phyloP scores from a whole-genome alignment of 2,888 invertebrate genomes.

The Syrphus vitripennis region DNA sequence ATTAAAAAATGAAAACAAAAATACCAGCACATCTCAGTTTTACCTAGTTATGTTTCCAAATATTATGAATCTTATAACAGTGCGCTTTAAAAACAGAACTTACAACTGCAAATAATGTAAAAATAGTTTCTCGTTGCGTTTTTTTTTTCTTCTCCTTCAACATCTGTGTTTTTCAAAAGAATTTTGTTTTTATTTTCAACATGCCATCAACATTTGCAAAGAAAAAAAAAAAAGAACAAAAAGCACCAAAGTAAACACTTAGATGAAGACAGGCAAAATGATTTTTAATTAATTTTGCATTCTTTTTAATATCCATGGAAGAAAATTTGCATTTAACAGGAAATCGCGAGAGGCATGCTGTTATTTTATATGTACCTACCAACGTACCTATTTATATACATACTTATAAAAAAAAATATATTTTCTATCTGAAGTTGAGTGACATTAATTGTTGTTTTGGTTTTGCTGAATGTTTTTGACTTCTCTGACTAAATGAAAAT shows the following conservation, averaged over 20 bases:
- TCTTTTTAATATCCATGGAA: neutral
- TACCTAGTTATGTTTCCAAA: neutral
- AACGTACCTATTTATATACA: neutral
- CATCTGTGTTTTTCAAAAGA: neutral
- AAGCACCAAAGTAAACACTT: conserved; percentile 14
- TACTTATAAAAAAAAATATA: too few relatives aligned
- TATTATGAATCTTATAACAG: conserved; percentile 14
- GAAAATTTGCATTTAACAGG: conserved; percentile 1
- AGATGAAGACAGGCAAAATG: conserved; percentile 6
- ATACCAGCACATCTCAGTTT: too few relatives aligned
- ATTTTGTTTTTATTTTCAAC: conserved; percentile 5
- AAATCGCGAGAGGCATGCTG: neutral
- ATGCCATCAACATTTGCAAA: neutral
- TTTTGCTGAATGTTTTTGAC: neutral
- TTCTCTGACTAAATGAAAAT: neutral
- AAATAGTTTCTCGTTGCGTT: conserved; percentile 23
- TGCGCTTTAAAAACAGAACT: conserved; percentile 36
- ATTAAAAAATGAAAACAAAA: neutral
- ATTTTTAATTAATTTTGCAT: conserved; percentile 39
- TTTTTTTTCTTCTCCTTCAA: neutral
- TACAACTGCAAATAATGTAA: conserved; percentile 32
- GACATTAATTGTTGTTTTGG: conserved; percentile 3
- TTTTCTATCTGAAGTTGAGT: neutral
- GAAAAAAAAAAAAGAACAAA: neutral
- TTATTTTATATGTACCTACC: neutral